Percentiles rank a stretch among this genome's conserved stretches.
These are phyloP conservation scores for Heloderma charlesbogerti DNA, from an alignment of 2,113 vertebrate species.

Conservation along the genomic window DNA sequence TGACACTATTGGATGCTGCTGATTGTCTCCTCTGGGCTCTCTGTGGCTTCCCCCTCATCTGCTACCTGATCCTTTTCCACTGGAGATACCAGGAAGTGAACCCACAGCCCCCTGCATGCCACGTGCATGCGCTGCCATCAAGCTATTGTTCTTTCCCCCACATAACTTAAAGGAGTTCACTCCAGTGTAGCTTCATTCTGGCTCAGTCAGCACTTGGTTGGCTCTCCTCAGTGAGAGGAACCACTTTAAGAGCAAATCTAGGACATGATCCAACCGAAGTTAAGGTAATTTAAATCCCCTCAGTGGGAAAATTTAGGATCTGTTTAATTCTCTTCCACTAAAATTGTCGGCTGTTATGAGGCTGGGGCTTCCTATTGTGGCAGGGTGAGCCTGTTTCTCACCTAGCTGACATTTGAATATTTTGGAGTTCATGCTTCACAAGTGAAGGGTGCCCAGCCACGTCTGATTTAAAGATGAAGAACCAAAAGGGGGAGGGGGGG, in stretches of 20 bases:
- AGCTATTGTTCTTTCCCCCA: background rate
- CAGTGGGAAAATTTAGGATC: background rate
- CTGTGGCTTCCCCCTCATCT: background rate
- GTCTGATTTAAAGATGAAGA: too few species aligned
- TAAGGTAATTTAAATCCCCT: background rate
- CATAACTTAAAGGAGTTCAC: background rate
- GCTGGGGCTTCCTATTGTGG: background rate
- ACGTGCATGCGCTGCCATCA: background rate
- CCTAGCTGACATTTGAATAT: background rate
- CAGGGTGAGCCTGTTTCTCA: background rate
- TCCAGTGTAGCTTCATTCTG: background rate
- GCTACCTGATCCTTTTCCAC: background rate
- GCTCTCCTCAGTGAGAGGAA: background rate
- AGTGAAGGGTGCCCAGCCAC: background rate
- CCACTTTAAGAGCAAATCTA: background rate
- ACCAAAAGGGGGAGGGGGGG: too few species aligned
- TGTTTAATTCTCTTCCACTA: background rate
- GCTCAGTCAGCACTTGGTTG: background rate
- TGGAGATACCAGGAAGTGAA: background rate
- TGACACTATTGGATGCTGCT: too few species aligned
- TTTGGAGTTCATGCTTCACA: background rate
- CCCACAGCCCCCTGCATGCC: background rate
- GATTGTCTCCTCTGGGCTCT: background rate
- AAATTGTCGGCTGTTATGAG: background rate
- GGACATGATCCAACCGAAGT: background rate